These are phyloP conservation scores for Neoaliturus tenellus DNA, from an alignment of 2,888 invertebrate species.

Conservation along the genomic window DNA sequence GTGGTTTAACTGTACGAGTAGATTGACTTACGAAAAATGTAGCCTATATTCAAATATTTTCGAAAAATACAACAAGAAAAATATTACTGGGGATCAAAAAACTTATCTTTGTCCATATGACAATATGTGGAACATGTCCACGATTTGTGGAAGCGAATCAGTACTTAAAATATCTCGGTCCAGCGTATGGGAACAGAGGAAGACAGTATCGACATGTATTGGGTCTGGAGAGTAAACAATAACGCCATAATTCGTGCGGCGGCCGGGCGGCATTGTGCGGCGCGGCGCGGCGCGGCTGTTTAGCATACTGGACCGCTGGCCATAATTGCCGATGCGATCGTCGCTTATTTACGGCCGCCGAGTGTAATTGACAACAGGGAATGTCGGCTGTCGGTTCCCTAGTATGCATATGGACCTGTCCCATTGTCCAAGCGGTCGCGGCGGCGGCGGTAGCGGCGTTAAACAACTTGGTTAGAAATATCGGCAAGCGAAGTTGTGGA, in stretches of 20 bases:
- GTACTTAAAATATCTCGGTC: not conserved
- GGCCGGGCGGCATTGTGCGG: not conserved
- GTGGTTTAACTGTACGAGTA: too few relatives aligned
- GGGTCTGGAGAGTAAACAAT: not conserved
- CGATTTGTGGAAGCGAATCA: too few relatives aligned
- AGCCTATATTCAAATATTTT: too few relatives aligned
- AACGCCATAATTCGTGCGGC: not conserved
- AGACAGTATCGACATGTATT: not conserved
- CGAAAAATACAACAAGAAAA: too few relatives aligned
- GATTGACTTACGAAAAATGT: too few relatives aligned
- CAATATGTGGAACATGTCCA: too few relatives aligned
- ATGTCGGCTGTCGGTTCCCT: not conserved
- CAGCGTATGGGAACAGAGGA: not conserved
- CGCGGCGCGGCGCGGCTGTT: not conserved
- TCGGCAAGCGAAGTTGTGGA: too few relatives aligned
- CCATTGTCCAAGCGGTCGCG: conserved; percentile 5
- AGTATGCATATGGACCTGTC: conserved; percentile 12
- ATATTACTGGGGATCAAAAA: too few relatives aligned
- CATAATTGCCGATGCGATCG: conserved; percentile 11
- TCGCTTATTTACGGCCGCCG: conserved; percentile 12
- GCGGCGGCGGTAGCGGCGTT: too few relatives aligned
- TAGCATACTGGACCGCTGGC: conserved; percentile 45
- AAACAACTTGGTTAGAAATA: too few relatives aligned
- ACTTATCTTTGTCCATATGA: too few relatives aligned
- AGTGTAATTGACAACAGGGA: conserved; percentile 22